These are phyloP conservation scores for Stenopsyche tienmushanensis DNA, from an alignment of 1,140 invertebrate species.

Conservation along the genomic window DNA sequence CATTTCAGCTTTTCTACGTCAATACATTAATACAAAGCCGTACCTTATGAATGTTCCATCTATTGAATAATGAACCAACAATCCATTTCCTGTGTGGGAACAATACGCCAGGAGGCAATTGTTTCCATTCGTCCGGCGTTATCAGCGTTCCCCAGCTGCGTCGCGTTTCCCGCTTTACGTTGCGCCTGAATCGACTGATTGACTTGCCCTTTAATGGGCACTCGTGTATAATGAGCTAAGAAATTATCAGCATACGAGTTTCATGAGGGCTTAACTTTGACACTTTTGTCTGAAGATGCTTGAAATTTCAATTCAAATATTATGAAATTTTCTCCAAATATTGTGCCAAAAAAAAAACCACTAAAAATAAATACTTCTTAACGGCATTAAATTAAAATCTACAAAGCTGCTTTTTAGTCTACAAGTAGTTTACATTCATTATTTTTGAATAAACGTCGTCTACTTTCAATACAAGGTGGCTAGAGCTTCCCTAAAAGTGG, in stretches of 20 bases:
- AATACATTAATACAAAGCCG: not conserved
- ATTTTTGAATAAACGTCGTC: too few species aligned
- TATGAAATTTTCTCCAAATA: too few species aligned
- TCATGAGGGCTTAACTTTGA: too few species aligned
- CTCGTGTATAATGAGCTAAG: constrained; percentile 7
- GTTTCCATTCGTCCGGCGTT: constrained; percentile 38
- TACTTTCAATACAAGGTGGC: too few species aligned
- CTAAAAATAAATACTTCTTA: too few species aligned
- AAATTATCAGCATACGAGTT: not conserved
- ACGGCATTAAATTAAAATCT: too few species aligned
- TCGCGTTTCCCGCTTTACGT: not conserved
- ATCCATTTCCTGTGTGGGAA: constrained; percentile 16
- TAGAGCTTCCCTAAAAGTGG: too few species aligned
- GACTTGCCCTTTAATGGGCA: not conserved
- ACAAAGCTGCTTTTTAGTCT: too few species aligned
- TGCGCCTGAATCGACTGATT: not conserved
- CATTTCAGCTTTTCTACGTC: constrained; percentile 25
- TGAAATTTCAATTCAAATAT: too few species aligned
- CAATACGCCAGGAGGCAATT: constrained; percentile 28
- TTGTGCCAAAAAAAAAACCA: too few species aligned
- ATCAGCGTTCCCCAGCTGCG: constrained; percentile 29
- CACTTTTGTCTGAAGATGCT: too few species aligned
- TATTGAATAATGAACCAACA: constrained; percentile 31
- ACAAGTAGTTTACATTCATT: too few species aligned
- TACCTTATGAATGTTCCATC: constrained; percentile 39